Conservation (phyloP, 2,113 vertebrate genomes). For the Cyrtonyx montezumae region DNA sequence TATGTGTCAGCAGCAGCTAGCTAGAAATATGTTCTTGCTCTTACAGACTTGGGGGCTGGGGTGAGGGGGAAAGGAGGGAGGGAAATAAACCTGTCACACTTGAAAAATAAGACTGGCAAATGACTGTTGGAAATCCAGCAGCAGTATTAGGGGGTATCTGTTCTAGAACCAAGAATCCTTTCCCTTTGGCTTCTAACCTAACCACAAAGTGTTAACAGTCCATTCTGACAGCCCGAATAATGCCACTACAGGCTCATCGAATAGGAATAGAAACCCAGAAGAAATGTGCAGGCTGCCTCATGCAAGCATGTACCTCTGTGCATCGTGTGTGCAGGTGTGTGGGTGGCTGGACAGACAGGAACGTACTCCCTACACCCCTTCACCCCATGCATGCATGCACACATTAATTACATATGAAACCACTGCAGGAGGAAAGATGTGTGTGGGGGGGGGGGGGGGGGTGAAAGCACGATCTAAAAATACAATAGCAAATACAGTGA, state of each 20-base stretch:
- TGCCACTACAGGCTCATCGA: neutral
- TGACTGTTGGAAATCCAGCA: conserved; percentile 71
- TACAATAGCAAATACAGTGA: conserved; percentile 65
- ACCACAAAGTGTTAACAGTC: conserved; percentile 46
- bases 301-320: neutral
- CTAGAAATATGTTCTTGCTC: conserved; percentile 74
- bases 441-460: neutral
- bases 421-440: conserved; percentile 30
- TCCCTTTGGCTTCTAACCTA: neutral
- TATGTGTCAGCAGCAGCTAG: conserved; percentile 69
- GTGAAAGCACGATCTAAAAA: conserved; percentile 59
- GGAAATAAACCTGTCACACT: conserved; percentile 71
- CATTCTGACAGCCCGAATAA: conserved; percentile 4
- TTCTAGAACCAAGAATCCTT: conserved; percentile 17
- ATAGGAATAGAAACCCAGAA: neutral
- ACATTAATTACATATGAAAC: neutral
- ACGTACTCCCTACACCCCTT: neutral
- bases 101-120: conserved; percentile 72
- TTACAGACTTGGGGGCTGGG: conserved; percentile 59
- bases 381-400: neutral
- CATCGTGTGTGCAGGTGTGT: neutral
- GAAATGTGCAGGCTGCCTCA: neutral
- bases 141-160: conserved; percentile 23
- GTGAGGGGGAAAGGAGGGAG: neutral
- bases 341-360: neutral